Conservation (phyloP, 2,888 invertebrate genomes). For the Megastigmus dorsalis region DNA sequence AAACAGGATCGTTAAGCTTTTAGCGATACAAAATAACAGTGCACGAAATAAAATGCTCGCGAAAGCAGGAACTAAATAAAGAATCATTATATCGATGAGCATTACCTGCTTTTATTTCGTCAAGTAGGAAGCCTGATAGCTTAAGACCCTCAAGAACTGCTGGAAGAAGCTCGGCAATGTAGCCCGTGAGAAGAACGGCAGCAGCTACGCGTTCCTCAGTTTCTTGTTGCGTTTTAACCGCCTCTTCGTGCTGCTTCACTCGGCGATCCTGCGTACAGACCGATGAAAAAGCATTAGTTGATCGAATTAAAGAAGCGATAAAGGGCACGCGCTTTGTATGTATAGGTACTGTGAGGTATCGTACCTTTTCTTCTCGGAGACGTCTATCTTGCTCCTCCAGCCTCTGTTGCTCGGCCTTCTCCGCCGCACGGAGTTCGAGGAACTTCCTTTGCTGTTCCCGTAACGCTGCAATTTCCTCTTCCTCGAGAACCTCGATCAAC, state of each 20-base stretch:
- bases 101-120: slow-evolving; percentile 79
- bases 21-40: too few species aligned
- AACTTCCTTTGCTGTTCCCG: slow-evolving; percentile 86
- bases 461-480: slow-evolving; percentile 90
- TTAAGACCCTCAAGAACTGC: slow-evolving; percentile 87
- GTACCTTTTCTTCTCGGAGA: slow-evolving; percentile 80
- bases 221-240: slow-evolving; percentile 80
- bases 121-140: slow-evolving; percentile 82
- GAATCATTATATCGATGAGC: too few species aligned
- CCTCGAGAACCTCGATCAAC: slow-evolving; percentile 91
- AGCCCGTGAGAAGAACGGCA: slow-evolving; percentile 88
- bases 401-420: slow-evolving; percentile 87
- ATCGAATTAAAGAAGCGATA: not conserved
- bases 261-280: slow-evolving; percentile 79
- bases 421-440: slow-evolving; percentile 84
- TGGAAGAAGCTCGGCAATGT: slow-evolving; percentile 90
- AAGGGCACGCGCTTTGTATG: not conserved
- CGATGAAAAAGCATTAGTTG: not conserved
- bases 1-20: too few species aligned
- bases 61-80: too few species aligned
- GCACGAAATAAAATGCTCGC: too few species aligned
- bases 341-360: not conserved
- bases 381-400: slow-evolving; percentile 87
- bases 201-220: slow-evolving; percentile 89
- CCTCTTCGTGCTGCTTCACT: slow-evolving; percentile 82